Evolutionary conservation across 2,888 invertebrate genomes (phyloP), one percentile per base, ranked within the genome.

Genomic region (Axea sp.): DNA sequence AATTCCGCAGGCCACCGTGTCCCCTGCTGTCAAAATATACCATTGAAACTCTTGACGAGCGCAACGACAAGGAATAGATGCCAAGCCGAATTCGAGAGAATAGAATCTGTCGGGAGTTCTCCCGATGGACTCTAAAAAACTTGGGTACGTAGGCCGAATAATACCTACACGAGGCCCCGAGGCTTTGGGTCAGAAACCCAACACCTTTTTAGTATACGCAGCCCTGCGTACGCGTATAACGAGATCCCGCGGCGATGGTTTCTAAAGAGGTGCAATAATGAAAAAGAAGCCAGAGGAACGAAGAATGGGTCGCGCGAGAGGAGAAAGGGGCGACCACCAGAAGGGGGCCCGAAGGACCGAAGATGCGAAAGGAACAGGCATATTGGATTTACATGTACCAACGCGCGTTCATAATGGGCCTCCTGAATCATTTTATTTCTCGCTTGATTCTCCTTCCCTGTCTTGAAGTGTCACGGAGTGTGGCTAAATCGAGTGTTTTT

Each of bases 11-110:
- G 76, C 77, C 73, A 73, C 80, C 80, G 86, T 86, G 86, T 86
- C 83, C 83, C 81, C 79, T 71, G 81, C 84, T 87, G 87, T 87
- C 87, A 87, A 87, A 87, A 87, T 87, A 87, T 74, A 71, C 77
- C 80, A 85, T 86, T 83, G 80, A 83, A 65, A 59, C 28, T 72
- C 57, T 75, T 81, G 82, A 82, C 82, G 81, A 75, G 68, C 51
- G 73, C 62, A 68, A 59, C 59, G 57, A 74, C 47, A 35, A 28
- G 22, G 39, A 45, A 49, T 73, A 59, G 45, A 47, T 30, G 75
- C 65, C 53, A 26, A 19, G 33, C 15, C 19, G 35, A 15, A 45
- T 47, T n/a, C 15, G 11, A 39, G 7, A 73, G 75, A 69, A 62
- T 47, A 62, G 43, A 55, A 53, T 73, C 59, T 12, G 31, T 9